Base-by-base conservation (phyloP, 2,888 invertebrate genomes). In the Acleris cristana region DNA sequence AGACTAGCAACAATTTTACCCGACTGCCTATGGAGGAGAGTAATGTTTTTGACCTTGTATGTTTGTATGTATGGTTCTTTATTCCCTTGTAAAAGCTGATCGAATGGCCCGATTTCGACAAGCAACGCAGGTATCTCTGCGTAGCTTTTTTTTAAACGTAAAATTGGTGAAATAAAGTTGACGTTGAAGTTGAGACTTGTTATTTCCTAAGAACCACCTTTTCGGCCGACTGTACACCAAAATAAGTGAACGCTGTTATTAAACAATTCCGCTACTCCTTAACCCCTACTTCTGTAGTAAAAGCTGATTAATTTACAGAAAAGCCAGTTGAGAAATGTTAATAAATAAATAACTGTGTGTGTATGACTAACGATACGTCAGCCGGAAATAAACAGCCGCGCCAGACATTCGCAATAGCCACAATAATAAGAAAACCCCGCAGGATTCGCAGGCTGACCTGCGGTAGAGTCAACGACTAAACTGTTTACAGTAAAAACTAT, bases 331-430 rank as follows among this genome's bases (percentile, higher is more conserved):
- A 45, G 66, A 61, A 58, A 66, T 52, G 58, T 4, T 40, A 14
- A 14, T 40, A 40, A 40, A 14, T 40, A 40, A 40, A 64, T 49
- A 56, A 61, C 55, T 61, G 60, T 55, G 55, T 44, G 52, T 54
- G 55, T 69, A 73, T 78, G 71, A 75, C 71, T 72, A 72, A 76
- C 52, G 72, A 70, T 69, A 69, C 72, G 75, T 76, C 74, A 66
- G 56, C 65, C 30, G 12, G 57, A 67, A 71, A 76, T 72, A 70
- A 71, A 70, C 69, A 66, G 51, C 60, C 58, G 21, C 52, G 44
- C 51, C 62, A 57, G 54, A 63, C 49, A 54, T 56, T 26, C 49
- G 69, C 57, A 53, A 56, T 44, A 61, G 65, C 58, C 67, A 65
- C 61, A 51, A 53, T 69, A 67, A 70, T 65, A 70, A 71, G 69